A percentile compares a stretch with the other conserved stretches of the same genome.
Conservation (phyloP, 2,888 invertebrate species). For the Loripinus fragilis region DNA sequence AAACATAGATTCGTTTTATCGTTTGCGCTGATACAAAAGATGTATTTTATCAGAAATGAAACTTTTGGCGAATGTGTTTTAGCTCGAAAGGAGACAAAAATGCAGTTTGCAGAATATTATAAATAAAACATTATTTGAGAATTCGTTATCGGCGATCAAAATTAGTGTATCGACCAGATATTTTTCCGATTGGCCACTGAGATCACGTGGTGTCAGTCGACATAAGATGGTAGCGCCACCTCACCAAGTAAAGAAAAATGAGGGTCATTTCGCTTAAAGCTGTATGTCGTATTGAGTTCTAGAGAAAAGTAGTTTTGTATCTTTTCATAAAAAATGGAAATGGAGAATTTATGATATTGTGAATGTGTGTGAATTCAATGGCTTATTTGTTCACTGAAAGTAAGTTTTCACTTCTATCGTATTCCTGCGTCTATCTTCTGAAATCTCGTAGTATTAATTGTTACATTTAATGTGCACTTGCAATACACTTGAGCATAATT, state of each 20-base stretch:
- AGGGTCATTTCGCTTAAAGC: slow-evolving; percentile 51
- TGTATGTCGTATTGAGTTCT: slow-evolving; percentile 19
- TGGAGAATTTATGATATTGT: slow-evolving; percentile 12
- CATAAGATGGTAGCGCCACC: slow-evolving; percentile 56
- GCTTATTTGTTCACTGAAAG: not conserved
- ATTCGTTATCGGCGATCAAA: too few species aligned
- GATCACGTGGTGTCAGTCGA: slow-evolving; percentile 49
- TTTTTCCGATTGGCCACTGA: slow-evolving; percentile 43
- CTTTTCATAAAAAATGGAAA: not conserved
- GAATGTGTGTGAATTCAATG: slow-evolving; percentile 15
- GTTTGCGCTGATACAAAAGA: too few species aligned
- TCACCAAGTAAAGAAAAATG: slow-evolving; percentile 53
- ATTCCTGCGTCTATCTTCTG: not conserved
- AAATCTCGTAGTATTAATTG: too few species aligned
- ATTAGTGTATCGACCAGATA: not conserved
- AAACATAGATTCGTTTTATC: too few species aligned
- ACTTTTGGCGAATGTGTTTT: too few species aligned
- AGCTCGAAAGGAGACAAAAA: too few species aligned
- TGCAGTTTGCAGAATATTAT: too few species aligned
- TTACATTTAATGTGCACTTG: not conserved
- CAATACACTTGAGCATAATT: slow-evolving; percentile 14
- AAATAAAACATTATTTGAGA: too few species aligned
- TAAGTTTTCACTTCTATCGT: not conserved
- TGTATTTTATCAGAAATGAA: too few species aligned
- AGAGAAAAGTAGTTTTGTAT: slow-evolving; percentile 7